Conservation (phyloP, 2,797 vertebrate species). For the Macropus fuliginosus region DNA sequence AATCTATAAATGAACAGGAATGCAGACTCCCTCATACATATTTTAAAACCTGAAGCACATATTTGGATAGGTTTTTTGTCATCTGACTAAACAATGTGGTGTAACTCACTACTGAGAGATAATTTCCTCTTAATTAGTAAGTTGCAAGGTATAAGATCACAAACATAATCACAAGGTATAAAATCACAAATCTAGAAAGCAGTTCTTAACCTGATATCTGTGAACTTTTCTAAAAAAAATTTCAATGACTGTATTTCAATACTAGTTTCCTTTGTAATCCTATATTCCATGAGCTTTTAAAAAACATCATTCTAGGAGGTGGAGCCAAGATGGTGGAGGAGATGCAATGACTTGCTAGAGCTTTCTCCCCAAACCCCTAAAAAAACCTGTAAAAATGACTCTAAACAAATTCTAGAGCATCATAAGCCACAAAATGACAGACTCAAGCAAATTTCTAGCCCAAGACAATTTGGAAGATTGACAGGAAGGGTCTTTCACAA, state of each 20-base stretch:
- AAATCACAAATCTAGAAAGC: neutral
- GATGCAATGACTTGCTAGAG: no score
- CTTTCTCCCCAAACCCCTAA: no score
- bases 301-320: neutral
- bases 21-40: neutral
- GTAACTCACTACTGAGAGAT: neutral
- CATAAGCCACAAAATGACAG: no score
- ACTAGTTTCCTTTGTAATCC: neutral
- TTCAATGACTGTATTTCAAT: neutral
- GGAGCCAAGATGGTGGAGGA: no score
- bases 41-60: neutral
- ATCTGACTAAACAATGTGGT: neutral
- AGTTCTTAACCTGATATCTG: neutral
- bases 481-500: no score
- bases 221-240: neutral
- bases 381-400: no score
- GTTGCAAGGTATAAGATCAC: no score
- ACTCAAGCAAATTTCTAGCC: no score
- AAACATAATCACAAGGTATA: no score
- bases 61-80: neutral
- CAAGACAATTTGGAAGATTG: no score
- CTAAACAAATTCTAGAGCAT: no score
- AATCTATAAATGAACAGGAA: neutral
- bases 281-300: neutral
- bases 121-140: neutral